Base-by-base conservation (phyloP, 2,797 vertebrate genomes). In the Psittacula echo region DNA sequence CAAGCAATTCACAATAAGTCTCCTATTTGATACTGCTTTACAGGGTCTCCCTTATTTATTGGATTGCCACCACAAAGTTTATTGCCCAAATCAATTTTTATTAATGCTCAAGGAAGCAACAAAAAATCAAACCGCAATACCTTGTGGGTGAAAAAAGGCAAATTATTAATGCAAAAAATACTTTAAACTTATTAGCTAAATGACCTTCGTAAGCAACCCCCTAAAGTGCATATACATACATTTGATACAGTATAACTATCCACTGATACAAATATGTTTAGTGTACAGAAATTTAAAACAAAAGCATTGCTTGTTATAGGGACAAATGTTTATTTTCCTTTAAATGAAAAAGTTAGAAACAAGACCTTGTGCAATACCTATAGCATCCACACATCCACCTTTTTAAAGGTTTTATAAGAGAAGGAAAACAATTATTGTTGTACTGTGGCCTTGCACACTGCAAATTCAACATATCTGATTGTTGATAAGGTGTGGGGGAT, bases 21-120 rank as follows among this genome's bases (percentile, higher is more conserved):
- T 94, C 54, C 60, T 81, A 48, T 74, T 95, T 13, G 7, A 60
- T 76, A 64, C 3, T 0, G 0, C 34, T 67, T 92, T 79, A 29
- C 48, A 84, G 24, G 42, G 45, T 39, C 62, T 72, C 44, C n/a
- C 23, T 48, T 90, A 48, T 81, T 91, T 93, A 88, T 76, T 89
- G 64, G 47, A 56, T 89, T 92, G 60, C 45, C 51, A 80, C 17
- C 24, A 34, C 45, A n/a, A 60, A 34, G 22, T 82, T 95, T 93
- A 94, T 72, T 73, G 54, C 45, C 30, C 32, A 47, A 91, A 95
- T 84, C 47, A 75, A 58, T 65, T 91, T 88, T 85, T 93, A 85
- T 83, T 87, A 87, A 83, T 68, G 45, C 54, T 84, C 41, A 87
- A 94, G 71, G 67, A 90, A 95, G 82, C 37, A 88, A 51, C 32